A percentile compares a stretch with the other conserved stretches of the same genome.
Evolutionary conservation across 2,888 invertebrate species (phyloP).

Genomic region (Lampropteryx suffumata): DNA sequence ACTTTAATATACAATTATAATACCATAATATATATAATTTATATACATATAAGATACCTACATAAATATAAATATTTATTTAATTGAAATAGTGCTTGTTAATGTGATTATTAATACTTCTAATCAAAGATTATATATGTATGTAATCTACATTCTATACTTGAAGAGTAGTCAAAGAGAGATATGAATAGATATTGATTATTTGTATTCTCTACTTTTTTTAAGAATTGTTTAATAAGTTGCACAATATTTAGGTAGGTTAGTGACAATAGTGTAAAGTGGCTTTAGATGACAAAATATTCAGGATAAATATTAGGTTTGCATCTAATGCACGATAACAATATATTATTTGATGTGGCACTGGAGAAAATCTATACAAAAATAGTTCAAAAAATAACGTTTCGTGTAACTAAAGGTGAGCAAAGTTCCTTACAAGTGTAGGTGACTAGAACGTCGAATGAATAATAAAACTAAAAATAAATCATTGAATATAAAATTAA

Average conservation of each 20-base stretch:
- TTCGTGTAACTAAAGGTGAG: not conserved
- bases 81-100: constrained; percentile 3
- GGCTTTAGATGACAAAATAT: not conserved
- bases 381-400: constrained; percentile 5
- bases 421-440: not conserved
- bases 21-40: constrained; percentile 8
- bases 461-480: too few relatives aligned
- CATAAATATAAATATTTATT: not conserved
- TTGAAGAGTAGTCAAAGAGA: not conserved
- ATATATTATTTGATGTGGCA: constrained; percentile 9
- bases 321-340: constrained; percentile 8
- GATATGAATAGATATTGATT: not conserved
- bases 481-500: too few relatives aligned
- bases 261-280: constrained; percentile 1
- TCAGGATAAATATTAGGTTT: not conserved
- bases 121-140: too few relatives aligned
- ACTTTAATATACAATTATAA: not conserved
- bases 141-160: too few relatives aligned
- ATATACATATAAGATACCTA: not conserved
- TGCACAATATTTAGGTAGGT: not conserved
- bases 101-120: constrained; percentile 6
- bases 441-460: constrained; percentile 5
- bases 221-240: not conserved
- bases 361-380: constrained; percentile 7
- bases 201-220: not conserved